Evolutionary conservation across 2,113 vertebrate species (phyloP).

Genomic region (Bos indicus): DNA sequence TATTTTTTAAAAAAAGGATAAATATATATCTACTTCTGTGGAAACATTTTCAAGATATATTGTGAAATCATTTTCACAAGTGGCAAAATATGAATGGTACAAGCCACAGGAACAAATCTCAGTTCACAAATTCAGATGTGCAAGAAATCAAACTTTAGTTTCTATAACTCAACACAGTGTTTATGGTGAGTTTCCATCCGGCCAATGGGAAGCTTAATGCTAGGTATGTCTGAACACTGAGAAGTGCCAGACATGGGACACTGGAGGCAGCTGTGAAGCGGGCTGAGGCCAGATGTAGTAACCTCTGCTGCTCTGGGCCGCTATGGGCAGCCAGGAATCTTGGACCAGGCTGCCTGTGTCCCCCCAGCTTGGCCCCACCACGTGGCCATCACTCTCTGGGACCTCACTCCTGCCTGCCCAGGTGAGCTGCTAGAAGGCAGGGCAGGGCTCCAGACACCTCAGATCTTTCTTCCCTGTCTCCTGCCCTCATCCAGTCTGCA

Average conservation of each 20-base stretch:
- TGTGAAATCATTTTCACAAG: background rate
- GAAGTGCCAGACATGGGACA: background rate
- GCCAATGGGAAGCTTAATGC: background rate
- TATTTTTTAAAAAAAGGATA: background rate
- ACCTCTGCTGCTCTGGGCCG: background rate
- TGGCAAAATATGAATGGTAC: background rate
- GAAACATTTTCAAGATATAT: background rate
- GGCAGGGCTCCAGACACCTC: background rate
- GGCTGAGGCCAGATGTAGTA: background rate
- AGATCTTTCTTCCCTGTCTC: background rate
- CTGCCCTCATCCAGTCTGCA: background rate
- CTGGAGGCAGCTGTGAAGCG: background rate
- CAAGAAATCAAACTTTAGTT: background rate
- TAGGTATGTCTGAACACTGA: background rate
- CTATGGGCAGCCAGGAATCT: background rate
- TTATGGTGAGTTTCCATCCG: background rate
- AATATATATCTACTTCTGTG: background rate
- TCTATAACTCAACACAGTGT: background rate
- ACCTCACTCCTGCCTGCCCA: background rate
- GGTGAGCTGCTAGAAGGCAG: background rate
- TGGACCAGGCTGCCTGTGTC: background rate
- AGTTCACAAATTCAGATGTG: constrained; percentile 9
- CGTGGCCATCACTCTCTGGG: background rate
- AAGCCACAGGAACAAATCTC: background rate
- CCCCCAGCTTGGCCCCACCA: background rate